Percentiles rank a stretch among this genome's conserved stretches.
Conservation (phyloP, 2,888 invertebrate genomes). For the Volucella zonaria region DNA sequence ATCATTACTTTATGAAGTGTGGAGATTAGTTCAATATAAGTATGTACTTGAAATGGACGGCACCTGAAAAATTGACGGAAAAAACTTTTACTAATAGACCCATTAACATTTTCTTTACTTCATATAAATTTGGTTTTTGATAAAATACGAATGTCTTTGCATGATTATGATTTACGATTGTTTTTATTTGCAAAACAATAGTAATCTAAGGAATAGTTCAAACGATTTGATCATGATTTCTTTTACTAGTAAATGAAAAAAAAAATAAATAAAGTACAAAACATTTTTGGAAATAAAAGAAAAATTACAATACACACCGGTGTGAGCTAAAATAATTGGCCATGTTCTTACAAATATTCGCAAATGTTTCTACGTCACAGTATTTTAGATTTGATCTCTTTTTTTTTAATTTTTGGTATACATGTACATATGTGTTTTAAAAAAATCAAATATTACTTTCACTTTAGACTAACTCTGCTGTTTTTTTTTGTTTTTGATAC, state of each 20-base stretch:
- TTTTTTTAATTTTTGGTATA: slow-evolving; percentile 9
- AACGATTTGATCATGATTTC: neutral
- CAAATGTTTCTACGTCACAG: slow-evolving; percentile 13
- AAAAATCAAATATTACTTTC: neutral
- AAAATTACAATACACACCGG: slow-evolving; percentile 2
- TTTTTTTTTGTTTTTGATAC: slow-evolving; percentile 7
- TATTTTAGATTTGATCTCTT: slow-evolving; percentile 3
- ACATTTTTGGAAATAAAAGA: neutral
- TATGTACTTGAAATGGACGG: no score
- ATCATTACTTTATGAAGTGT: no score
- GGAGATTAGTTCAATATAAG: no score
- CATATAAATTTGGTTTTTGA: no score
- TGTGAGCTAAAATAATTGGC: neutral
- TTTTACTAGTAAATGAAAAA: neutral
- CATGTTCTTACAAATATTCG: slow-evolving; percentile 8
- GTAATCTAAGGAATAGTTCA: no score
- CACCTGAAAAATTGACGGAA: no score
- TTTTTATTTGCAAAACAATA: no score
- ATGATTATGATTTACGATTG: no score
- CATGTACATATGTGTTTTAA: slow-evolving; percentile 7
- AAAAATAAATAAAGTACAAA: neutral
- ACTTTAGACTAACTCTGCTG: slow-evolving; percentile 37
- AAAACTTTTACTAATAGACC: no score
- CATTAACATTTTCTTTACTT: no score
- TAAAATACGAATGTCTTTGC: no score